phyloP scores from a whole-genome alignment of 35 echinoderm and acorn worm species.

The Holothuria glaberrima region DNA sequence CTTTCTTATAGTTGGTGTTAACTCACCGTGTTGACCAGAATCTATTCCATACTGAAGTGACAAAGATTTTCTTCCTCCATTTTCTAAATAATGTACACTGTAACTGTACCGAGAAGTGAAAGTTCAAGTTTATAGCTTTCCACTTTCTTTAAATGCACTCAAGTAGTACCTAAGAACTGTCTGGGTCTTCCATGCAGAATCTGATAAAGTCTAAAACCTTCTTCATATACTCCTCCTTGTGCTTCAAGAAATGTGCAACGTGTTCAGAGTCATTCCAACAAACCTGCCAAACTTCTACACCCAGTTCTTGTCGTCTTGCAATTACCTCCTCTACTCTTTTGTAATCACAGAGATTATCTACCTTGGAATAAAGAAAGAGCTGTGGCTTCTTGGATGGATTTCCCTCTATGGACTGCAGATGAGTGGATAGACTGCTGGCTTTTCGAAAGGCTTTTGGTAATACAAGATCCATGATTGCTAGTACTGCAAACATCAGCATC shows the following conservation, averaged over 20 bases:
- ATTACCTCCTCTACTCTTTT: conserved; percentile 66
- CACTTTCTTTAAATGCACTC: too few relatives aligned
- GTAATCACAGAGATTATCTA: conserved; percentile 65
- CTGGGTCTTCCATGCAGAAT: conserved; percentile 42
- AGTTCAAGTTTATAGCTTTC: too few relatives aligned
- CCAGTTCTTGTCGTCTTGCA: conserved; percentile 49
- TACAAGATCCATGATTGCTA: conserved; percentile 30
- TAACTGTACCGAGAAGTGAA: too few relatives aligned
- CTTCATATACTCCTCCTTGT: conserved; percentile 78
- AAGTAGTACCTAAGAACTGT: too few relatives aligned
- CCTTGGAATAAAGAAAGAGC: conserved; percentile 87
- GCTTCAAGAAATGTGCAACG: conserved; percentile 63
- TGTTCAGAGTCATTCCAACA: conserved; percentile 85
- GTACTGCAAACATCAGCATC: conserved; percentile 30
- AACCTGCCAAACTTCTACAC: conserved; percentile 69
- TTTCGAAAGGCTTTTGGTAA: background rate
- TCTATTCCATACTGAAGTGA: too few relatives aligned
- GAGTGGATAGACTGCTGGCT: background rate
- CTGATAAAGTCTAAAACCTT: conserved; percentile 71
- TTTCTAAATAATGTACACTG: too few relatives aligned
- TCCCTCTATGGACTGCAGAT: conserved; percentile 47
- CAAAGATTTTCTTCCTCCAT: too few relatives aligned
- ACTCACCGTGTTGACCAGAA: too few relatives aligned
- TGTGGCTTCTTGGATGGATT: conserved; percentile 66
- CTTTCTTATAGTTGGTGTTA: too few relatives aligned